Conservation (phyloP, 2,888 invertebrate species). For the Rotaria sp. region DNA sequence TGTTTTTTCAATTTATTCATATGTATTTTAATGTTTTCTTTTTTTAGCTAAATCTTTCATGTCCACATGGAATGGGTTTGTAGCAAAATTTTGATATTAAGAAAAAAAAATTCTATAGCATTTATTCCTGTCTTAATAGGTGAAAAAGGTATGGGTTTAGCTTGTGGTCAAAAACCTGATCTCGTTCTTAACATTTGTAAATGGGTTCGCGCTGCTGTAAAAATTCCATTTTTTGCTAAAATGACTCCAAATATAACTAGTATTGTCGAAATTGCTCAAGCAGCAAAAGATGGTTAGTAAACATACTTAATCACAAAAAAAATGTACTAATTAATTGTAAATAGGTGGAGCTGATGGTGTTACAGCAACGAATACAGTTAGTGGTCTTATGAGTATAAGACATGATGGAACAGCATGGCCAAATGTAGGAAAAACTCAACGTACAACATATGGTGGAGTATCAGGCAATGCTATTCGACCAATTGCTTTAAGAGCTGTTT, state of each 20-base stretch:
- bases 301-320: conserved; percentile 46
- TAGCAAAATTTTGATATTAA: neutral
- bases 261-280: conserved; percentile 76
- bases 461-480: conserved; percentile 89
- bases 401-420: conserved; percentile 84
- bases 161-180: conserved; percentile 83
- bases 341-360: conserved; percentile 76
- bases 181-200: conserved; percentile 77
- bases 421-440: conserved; percentile 69
- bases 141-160: conserved; percentile 92
- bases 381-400: conserved; percentile 80
- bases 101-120: neutral
- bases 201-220: conserved; percentile 78
- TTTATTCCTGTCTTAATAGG: conserved; percentile 49
- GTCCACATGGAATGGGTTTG: conserved; percentile 87
- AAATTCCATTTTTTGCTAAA: conserved; percentile 92
- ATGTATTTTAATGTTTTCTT: neutral
- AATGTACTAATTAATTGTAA: conserved; percentile 59
- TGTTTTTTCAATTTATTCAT: neutral
- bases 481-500: conserved; percentile 81
- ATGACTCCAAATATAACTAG: conserved; percentile 94
- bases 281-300: conserved; percentile 70
- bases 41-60: conserved; percentile 73
- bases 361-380: conserved; percentile 92
- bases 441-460: conserved; percentile 86